Evolutionary conservation across 2,797 vertebrate species (phyloP), one percentile per base, ranked within the genome.

Genomic region (Harpagifer antarcticus): DNA sequence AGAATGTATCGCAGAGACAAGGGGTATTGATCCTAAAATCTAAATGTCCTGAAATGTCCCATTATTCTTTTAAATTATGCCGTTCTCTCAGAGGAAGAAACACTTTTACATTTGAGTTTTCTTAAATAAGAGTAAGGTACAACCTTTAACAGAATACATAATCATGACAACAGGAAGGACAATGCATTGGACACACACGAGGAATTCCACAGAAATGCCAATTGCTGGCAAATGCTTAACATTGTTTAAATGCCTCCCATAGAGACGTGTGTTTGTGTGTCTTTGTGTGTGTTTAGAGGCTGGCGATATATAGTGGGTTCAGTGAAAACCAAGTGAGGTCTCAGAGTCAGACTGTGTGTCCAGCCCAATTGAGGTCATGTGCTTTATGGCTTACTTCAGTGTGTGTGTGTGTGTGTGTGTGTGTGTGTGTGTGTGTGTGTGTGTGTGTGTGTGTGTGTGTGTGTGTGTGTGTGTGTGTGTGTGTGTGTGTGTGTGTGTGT

Each of bases 251-350:
- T 55, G 14, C 58, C 55, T 82, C 64, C 43, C 4, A 40, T 31
- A 42, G 15, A 59, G 60, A 3, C 19, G 60, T 54, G 49, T 56
- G 57, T 72, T 56, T 37, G 42, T 66, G 44, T 50, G 49, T 31
- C 43, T 45, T 16, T 47, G 16, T 54, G 48, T n/a, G 44, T 33
- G 63, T 23, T 20, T 17, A 16, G 57, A 54, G 3, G 31, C 4
- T 57, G 37, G 45, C 76, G 74, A 70, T 83, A 42, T 78, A 57
- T 63, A 52, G 54, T 49, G 23, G 9, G 68, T 71, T 79, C 66
- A 75, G 43, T 49, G 17, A 52, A 71, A 81, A 83, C 81, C 79
- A 77, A 86, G 76, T 31, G 57, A 77, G 76, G 78, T 86, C 69
- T 77, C 59, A 61, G 17, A 61, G 52, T 68, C 3, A 13, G 67